Conservation (phyloP, 2,797 vertebrate species). For the Poeciliopsis infans region DNA sequence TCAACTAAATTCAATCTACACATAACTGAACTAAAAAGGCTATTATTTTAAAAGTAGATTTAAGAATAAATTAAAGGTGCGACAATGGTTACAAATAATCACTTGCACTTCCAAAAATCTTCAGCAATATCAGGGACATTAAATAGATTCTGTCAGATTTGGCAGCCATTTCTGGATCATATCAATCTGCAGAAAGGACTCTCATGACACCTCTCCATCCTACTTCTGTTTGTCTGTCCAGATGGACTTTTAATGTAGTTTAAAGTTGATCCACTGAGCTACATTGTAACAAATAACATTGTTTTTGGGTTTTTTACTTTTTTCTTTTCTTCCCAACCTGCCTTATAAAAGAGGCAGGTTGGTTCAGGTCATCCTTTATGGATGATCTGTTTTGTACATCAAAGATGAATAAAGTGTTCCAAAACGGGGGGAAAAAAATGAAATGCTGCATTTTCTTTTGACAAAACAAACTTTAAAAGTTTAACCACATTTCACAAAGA, state of each 20-base stretch:
- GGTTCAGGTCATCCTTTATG: neutral
- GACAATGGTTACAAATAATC: neutral
- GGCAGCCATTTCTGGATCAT: neutral
- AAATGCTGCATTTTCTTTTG: neutral
- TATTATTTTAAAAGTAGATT: neutral
- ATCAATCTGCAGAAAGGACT: neutral
- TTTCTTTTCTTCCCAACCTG: neutral
- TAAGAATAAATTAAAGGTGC: neutral
- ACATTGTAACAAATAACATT: too few relatives aligned
- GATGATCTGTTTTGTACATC: neutral
- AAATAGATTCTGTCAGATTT: neutral
- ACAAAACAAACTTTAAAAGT: neutral
- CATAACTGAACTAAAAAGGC: neutral
- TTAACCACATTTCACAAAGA: neutral
- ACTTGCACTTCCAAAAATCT: neutral
- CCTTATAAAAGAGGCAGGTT: neutral
- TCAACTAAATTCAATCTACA: too few relatives aligned
- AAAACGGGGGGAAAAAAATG: too few relatives aligned
- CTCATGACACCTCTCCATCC: neutral
- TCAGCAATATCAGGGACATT: neutral
- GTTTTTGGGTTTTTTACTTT: neutral
- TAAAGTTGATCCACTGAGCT: neutral
- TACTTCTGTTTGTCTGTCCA: neutral
- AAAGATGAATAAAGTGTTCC: neutral
- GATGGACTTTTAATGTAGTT: neutral